Percentiles rank a stretch among this genome's conserved stretches.
Evolutionary conservation across 2,113 vertebrate genomes (phyloP).

Genomic region (Lophius piscatorius): DNA sequence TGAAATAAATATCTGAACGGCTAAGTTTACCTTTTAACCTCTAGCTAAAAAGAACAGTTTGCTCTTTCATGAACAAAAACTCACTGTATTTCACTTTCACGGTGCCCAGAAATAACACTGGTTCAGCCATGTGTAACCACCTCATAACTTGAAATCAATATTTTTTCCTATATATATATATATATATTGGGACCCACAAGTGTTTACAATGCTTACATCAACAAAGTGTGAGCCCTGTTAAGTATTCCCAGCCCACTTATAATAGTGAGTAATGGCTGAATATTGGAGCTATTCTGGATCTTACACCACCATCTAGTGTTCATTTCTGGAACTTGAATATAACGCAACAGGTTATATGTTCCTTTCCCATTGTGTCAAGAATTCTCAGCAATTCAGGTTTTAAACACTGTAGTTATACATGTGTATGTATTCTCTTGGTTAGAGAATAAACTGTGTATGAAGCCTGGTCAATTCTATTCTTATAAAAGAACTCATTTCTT

Average conservation of each 20-base stretch:
- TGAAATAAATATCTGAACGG: no score
- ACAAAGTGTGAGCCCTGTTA: not conserved
- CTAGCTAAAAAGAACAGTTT: no score
- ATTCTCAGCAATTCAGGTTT: not conserved
- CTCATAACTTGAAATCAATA: no score
- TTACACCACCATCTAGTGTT: conserved; percentile 66
- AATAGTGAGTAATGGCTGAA: conserved; percentile 3
- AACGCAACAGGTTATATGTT: not conserved
- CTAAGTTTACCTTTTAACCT: no score
- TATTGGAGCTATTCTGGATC: conserved; percentile 26
- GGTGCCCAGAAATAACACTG: no score
- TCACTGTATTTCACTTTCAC: no score
- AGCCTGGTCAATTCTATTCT: not conserved
- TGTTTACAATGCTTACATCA: not conserved
- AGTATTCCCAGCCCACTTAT: not conserved
- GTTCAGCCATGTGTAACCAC: no score
- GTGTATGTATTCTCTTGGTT: no score
- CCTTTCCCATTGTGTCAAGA: not conserved
- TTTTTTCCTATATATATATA: no score
- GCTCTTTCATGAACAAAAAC: no score
- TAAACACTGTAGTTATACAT: not conserved
- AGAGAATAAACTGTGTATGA: not conserved
- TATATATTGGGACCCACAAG: no score
- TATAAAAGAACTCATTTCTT: not conserved
- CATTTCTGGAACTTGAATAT: conserved; percentile 5